Evolutionary conservation across 1,140 invertebrate species (phyloP).

Genomic region (Drosophila sturtevanti): DNA sequence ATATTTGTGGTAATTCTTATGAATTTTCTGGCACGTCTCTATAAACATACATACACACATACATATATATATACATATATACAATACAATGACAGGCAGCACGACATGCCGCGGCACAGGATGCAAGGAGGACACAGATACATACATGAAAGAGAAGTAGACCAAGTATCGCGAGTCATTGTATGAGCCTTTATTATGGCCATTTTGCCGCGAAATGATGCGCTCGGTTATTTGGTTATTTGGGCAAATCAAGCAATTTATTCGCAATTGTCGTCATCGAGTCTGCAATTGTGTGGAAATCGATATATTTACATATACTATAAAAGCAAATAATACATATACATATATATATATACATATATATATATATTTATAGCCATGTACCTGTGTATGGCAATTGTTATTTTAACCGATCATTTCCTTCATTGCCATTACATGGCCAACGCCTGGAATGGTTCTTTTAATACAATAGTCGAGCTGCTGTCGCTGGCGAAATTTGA

Average conservation of each 20-base stretch:
- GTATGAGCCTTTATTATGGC: conserved; percentile 72
- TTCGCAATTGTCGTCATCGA: conserved; percentile 71
- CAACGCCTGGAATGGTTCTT: conserved; percentile 15
- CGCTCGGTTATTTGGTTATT: conserved; percentile 78
- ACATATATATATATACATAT: neutral
- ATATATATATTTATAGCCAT: neutral
- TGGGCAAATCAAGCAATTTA: conserved; percentile 78
- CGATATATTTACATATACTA: conserved; percentile 52
- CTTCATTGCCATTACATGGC: conserved; percentile 61
- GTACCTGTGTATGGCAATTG: conserved; percentile 33
- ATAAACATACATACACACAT: neutral
- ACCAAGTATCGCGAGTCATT: conserved; percentile 47
- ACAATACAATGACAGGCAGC: conserved; percentile 41
- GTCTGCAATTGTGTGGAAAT: conserved; percentile 78
- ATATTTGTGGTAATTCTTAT: conserved; percentile 79
- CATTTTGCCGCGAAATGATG: conserved; percentile 73
- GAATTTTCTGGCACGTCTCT: conserved; percentile 68
- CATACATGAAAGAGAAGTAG: neutral
- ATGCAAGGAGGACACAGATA: conserved; percentile 58
- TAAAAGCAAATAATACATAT: neutral
- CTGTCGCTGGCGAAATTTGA: conserved; percentile 65
- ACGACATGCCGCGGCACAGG: conserved; percentile 50
- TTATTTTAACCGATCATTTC: conserved; percentile 80
- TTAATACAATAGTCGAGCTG: conserved; percentile 9
- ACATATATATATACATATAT: neutral